Evolutionary conservation across 2,888 invertebrate species (phyloP), one percentile per base, ranked within the genome.

Genomic region (Mythimna ferrago): DNA sequence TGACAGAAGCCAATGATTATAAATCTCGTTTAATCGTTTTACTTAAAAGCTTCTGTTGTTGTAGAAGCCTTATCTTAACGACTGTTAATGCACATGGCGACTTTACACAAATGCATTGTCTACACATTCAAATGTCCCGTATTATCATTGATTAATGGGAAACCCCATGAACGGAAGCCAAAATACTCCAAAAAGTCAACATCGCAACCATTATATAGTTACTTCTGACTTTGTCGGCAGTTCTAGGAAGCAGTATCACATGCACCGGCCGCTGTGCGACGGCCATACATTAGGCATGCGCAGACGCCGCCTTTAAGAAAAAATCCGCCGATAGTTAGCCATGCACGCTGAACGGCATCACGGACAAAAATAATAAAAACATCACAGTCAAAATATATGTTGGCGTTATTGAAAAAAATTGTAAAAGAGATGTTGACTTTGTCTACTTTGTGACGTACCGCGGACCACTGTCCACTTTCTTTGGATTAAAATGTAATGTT

Each of bases 371-470:
- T 96, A 95, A 96, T 96, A 96, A 96, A 96, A 96, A 96, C 96
- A 96, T 95, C 96, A 95, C 93, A 95, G 96, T 96, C 96, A 96
- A 96, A 96, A 96, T 96, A 96, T 95, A 96, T 95, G 94, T 94
- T 92, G 92, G 94, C 87, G 89, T 91, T 91, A 81, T 77, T 85
- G 87, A 93, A 89, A 94, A 48, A 95, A 93, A 91, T 84, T 92
- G 91, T 92, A 91, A 93, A 92, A 93, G 94, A 92, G 93, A 93
- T 91, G 92, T 91, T 93, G 93, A 94, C 94, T 94, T 94, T 93
- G 93, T 92, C 93, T 92, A 94, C 94, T 95, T 95, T 95, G 94
- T 93, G 91, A 93, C 90, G 87, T 83, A 91, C 95, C 95, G 94
- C 92, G 89, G 85, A 88, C 91, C 91, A 89, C 91, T 92, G 88